Evolutionary conservation across 1,140 invertebrate genomes (phyloP), one percentile per base, ranked within the genome.

Genomic region (Hyles euphorbiae): DNA sequence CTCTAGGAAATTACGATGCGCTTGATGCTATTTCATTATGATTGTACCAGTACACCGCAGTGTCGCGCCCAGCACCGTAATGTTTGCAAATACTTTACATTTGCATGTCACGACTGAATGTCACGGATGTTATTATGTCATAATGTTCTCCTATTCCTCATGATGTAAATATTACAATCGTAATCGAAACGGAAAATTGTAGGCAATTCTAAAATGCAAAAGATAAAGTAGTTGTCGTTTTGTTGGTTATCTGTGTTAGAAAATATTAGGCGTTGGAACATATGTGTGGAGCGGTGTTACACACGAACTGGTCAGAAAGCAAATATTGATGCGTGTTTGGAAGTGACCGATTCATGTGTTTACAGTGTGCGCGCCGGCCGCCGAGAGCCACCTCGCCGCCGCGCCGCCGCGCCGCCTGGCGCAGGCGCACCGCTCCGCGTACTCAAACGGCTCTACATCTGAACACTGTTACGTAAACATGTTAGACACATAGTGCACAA

Each of bases 381-480:
- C 22, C 22, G 22, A 22, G 22, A 22, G 22, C 22, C 22, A 22
- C 22, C 22, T 22, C 22, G 22, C 22, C 36, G 36, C n/a, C 49
- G 64, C 63, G 1, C 1, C 36, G 36, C 12, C 46, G 64, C 62
- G 50, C 57, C 62, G 45, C 7, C 45, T 49, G 52, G 59, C 53
- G 52, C 40, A 34, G 33, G 51, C 36, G 12, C 10, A 45, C 54
- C 33, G 45, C 44, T n/a, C 45, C 45, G 22, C 22, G n/a, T 48
- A 53, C 69, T 60, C 61, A 73, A 70, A 70, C 69, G 67, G 76
- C 81, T 76, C 78, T 47, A 61, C 74, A 68, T 63, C 71, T 68
- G 63, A 72, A 72, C 77, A 82, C 80, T 81, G 80, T 85, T 88
- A 83, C 85, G 81, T 82, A 86, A 88, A 88, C 82, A 86, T 85